phyloP scores from a whole-genome alignment of 2,888 invertebrate genomes.

The Tridacna gigas region DNA sequence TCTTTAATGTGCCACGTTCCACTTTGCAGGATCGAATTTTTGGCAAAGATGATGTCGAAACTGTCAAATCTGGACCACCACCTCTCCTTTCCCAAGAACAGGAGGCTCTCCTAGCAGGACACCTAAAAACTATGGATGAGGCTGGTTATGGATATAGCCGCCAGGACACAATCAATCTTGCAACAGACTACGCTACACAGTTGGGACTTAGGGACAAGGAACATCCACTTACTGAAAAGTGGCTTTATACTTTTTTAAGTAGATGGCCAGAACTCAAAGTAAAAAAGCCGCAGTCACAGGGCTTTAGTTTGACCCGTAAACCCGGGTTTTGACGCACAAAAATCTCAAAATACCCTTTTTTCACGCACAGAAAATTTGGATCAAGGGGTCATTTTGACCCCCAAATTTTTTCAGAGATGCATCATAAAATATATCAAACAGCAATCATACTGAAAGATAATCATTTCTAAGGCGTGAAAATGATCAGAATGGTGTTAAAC shows the following conservation, averaged over 20 bases:
- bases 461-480: too few species aligned
- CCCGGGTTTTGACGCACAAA: too few species aligned
- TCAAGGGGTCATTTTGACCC: too few species aligned
- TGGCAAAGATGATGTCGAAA: not conserved
- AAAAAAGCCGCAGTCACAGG: not conserved
- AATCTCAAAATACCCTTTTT: too few species aligned
- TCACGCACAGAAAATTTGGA: too few species aligned
- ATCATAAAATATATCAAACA: too few species aligned
- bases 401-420: too few species aligned
- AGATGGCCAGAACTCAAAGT: constrained; percentile 20
- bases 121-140: constrained; percentile 27
- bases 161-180: constrained; percentile 10
- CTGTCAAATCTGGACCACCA: constrained; percentile 11
- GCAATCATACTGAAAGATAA: too few species aligned
- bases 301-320: too few species aligned
- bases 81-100: constrained; percentile 17
- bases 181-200: constrained; percentile 24
- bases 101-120: constrained; percentile 22
- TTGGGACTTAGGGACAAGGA: constrained; percentile 2
- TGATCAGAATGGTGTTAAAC: too few species aligned
- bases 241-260: not conserved
- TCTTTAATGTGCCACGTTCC: too few species aligned
- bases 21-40: too few species aligned
- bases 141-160: constrained; percentile 33
- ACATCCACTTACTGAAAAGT: not conserved